Percentiles rank a stretch among this genome's conserved stretches.
phyloP scores from a whole-genome alignment of 2,797 vertebrate species.

The Zalophus californianus region DNA sequence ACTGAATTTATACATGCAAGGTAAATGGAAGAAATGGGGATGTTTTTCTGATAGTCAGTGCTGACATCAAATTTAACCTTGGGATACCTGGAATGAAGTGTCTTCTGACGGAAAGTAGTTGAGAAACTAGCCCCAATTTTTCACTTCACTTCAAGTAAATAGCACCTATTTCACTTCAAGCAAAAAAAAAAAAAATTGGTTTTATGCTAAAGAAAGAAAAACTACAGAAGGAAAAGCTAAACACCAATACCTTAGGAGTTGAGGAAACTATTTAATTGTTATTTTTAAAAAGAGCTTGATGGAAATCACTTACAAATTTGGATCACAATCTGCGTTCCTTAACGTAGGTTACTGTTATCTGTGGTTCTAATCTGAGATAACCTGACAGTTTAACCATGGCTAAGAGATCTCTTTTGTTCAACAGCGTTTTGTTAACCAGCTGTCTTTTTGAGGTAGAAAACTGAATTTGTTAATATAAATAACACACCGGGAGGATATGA shows the following conservation, averaged over 20 bases:
- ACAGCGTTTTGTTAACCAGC: conserved; percentile 17
- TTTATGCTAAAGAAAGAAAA: neutral
- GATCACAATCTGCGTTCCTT: neutral
- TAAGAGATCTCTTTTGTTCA: conserved; percentile 42
- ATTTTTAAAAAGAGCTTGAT: neutral
- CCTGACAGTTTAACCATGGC: conserved; percentile 32
- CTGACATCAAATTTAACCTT: conserved; percentile 59
- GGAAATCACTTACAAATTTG: neutral
- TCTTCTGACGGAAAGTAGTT: conserved; percentile 37
- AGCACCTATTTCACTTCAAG: neutral
- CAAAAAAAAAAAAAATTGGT: neutral
- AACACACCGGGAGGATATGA: conserved; percentile 55
- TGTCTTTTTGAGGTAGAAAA: conserved; percentile 52
- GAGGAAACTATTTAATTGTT: neutral
- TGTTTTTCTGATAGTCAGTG: conserved; percentile 29
- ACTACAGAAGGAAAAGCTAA: neutral
- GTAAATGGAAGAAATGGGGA: conserved; percentile 4
- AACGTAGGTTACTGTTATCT: conserved; percentile 36
- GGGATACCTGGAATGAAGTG: conserved; percentile 38
- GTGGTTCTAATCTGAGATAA: conserved; percentile 28
- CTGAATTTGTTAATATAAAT: conserved; percentile 47
- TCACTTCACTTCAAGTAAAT: neutral
- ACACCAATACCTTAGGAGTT: neutral
- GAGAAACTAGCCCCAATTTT: conserved; percentile 41
- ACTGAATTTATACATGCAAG: conserved; percentile 36